Evolutionary conservation across 2,888 invertebrate species (phyloP).

Genomic region (Hyppa rectilinea): DNA sequence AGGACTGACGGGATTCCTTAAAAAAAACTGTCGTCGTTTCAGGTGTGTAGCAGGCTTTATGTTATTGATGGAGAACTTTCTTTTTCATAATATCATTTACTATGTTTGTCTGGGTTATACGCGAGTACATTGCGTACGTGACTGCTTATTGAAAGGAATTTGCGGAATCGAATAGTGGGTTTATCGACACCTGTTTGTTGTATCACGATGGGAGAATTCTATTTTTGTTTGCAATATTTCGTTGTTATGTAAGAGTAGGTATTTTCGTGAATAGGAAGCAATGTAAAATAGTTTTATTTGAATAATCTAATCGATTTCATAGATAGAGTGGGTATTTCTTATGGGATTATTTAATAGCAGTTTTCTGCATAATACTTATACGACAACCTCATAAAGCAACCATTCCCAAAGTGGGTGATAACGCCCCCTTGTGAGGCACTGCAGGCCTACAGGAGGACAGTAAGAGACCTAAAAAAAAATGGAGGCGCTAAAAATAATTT

Average conservation of each 20-base stretch:
- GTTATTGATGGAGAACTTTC: conserved; percentile 9
- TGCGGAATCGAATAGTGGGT: conserved; percentile 3
- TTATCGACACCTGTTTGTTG: conserved; percentile 40
- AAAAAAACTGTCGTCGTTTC: no score
- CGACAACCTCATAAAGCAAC: no score
- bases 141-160: conserved; percentile 44
- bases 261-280: background rate
- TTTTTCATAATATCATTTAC: conserved; percentile 2
- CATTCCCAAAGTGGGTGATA: no score
- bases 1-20: no score
- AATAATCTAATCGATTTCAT: background rate
- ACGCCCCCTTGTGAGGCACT: no score
- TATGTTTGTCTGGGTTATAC: conserved; percentile 10
- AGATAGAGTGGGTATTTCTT: background rate
- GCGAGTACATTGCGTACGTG: conserved; percentile 36
- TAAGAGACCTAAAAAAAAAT: no score
- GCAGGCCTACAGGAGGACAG: no score
- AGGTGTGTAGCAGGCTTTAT: background rate
- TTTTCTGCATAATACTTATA: background rate
- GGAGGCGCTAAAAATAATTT: no score
- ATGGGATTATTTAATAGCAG: background rate
- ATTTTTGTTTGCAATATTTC: conserved; percentile 33
- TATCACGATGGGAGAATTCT: conserved; percentile 12
- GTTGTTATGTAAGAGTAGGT: conserved; percentile 3
- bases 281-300: conserved; percentile 3